Evolutionary conservation across 1,140 invertebrate species (phyloP).

Genomic region (Heterodera carotae): DNA sequence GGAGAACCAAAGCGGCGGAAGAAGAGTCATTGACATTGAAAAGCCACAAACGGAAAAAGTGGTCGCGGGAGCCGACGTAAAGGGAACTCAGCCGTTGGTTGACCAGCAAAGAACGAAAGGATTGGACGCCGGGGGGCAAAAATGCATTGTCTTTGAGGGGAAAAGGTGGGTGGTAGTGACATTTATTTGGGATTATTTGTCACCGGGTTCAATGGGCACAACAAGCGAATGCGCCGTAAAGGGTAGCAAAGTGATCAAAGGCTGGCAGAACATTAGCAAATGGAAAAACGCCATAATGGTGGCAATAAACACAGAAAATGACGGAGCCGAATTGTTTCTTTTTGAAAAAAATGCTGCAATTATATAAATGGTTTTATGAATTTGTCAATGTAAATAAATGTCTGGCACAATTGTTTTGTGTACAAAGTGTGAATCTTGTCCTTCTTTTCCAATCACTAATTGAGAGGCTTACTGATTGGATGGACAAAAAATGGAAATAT

Average conservation of each 20-base stretch:
- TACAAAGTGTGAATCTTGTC: too few species aligned
- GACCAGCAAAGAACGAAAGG: background rate
- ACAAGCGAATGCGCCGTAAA: background rate
- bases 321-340: too few species aligned
- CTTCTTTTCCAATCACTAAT: too few species aligned
- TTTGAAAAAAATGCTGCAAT: too few species aligned
- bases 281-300: background rate
- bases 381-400: too few species aligned
- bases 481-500: too few species aligned
- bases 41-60: conserved; percentile 61
- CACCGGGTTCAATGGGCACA: background rate
- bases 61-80: conserved; percentile 59
- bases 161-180: too few species aligned
- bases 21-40: conserved; percentile 64
- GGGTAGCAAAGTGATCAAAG: background rate
- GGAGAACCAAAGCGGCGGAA: conserved; percentile 52
- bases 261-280: background rate
- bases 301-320: background rate
- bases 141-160: background rate
- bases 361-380: too few species aligned
- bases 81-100: conserved; percentile 42
- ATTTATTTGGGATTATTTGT: too few species aligned
- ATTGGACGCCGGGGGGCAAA: background rate
- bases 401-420: too few species aligned
- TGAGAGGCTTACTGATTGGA: too few species aligned